phyloP scores from a whole-genome alignment of 2,888 invertebrate species.

The Calephelis perditalis region DNA sequence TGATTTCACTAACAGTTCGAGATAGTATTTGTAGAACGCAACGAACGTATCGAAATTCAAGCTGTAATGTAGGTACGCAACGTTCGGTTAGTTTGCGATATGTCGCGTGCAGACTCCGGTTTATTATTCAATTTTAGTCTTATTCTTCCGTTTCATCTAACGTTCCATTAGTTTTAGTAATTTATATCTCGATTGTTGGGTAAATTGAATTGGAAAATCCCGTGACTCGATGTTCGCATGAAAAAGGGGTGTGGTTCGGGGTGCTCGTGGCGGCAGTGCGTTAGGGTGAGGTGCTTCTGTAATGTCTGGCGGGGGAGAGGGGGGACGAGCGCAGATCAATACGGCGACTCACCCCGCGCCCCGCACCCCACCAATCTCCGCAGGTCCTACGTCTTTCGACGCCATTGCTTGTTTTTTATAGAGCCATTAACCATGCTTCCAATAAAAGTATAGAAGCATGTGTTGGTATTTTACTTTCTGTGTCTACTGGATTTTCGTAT shows the following conservation, averaged over 20 bases:
- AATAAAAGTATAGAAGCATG: conserved; percentile 71
- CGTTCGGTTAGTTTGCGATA: not conserved
- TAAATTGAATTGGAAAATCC: conserved; percentile 75
- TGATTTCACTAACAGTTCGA: too few species aligned
- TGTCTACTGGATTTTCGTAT: conserved; percentile 37
- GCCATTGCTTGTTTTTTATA: conserved; percentile 73
- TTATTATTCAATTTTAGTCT: conserved; percentile 12
- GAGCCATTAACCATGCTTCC: conserved; percentile 67
- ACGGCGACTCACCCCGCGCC: conserved; percentile 45
- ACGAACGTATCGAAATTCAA: conserved; percentile 12
- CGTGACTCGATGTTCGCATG: conserved; percentile 64
- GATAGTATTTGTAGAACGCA: too few species aligned
- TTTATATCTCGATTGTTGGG: conserved; percentile 46
- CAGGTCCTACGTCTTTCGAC: conserved; percentile 75
- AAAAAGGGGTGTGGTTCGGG: conserved; percentile 71
- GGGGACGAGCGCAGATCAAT: conserved; percentile 38
- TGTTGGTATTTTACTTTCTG: conserved; percentile 35
- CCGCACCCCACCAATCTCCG: conserved; percentile 64
- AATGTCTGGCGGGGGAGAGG: conserved; percentile 57
- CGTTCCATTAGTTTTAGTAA: conserved; percentile 24
- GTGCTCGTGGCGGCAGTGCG: conserved; percentile 44
- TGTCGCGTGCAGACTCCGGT: conserved; percentile 15
- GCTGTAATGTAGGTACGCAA: not conserved
- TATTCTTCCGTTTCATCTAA: conserved; percentile 18
- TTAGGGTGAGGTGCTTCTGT: conserved; percentile 52